Evolutionary conservation across 2,113 vertebrate genomes (phyloP).

Genomic region (Tragelaphus scriptus): DNA sequence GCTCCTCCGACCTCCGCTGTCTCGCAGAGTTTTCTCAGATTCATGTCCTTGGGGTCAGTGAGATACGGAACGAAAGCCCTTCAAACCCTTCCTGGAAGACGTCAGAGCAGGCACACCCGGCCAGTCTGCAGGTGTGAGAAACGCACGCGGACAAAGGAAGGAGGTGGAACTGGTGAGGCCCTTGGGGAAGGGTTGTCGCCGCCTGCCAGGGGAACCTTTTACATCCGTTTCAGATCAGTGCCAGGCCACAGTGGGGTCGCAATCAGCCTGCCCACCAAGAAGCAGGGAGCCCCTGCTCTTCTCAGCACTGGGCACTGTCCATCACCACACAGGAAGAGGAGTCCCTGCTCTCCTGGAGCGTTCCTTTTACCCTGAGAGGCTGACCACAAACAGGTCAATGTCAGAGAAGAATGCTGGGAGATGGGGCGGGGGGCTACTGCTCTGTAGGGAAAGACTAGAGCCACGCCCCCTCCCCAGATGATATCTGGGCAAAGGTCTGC

Average conservation of each 20-base stretch:
- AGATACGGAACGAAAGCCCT: background rate
- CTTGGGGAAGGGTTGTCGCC: background rate
- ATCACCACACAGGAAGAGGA: background rate
- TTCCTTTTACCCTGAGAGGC: background rate
- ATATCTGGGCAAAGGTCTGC: background rate
- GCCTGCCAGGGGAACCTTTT: background rate
- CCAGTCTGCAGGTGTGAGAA: no score
- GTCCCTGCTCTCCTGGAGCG: background rate
- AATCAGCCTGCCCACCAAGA: background rate
- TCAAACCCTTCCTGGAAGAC: background rate
- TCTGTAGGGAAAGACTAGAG: rapidly evolving
- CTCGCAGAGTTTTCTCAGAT: background rate
- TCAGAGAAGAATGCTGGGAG: background rate
- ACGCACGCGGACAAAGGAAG: rapidly evolving
- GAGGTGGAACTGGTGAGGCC: background rate
- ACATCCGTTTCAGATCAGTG: rapidly evolving
- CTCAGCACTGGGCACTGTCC: background rate
- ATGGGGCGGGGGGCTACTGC: background rate
- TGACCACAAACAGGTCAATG: background rate
- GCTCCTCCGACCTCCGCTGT: background rate
- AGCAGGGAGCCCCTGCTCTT: background rate
- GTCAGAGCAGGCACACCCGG: background rate
- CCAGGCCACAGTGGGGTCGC: background rate
- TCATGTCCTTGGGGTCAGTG: background rate
- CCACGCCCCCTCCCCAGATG: no score